A percentile compares a stretch with the other conserved stretches of the same genome.
These are phyloP conservation scores for Drosophila lacteicornis DNA, from an alignment of 1,140 invertebrate genomes.

Conservation along the genomic window DNA sequence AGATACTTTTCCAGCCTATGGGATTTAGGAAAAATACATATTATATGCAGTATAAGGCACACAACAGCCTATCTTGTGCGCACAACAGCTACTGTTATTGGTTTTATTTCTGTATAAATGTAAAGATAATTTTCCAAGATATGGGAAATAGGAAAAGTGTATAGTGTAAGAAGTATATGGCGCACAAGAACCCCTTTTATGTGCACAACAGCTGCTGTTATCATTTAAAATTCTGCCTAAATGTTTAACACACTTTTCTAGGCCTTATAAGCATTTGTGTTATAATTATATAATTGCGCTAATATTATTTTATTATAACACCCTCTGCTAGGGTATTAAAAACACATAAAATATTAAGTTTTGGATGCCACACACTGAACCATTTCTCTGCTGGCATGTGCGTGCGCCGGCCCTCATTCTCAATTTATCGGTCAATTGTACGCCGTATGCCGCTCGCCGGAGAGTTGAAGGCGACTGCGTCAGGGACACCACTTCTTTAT, in stretches of 20 bases:
- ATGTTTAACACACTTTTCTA: too few species aligned
- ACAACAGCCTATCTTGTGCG: too few species aligned
- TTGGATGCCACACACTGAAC: slow-evolving; percentile 23
- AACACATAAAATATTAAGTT: neutral
- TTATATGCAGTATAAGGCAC: too few species aligned
- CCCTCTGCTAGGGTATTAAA: neutral
- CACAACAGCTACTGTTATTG: too few species aligned
- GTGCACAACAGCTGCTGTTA: too few species aligned
- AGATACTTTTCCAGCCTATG: neutral
- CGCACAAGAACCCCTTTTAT: too few species aligned
- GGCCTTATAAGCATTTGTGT: too few species aligned
- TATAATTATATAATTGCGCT: neutral
- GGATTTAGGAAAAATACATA: too few species aligned
- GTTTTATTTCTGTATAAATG: too few species aligned
- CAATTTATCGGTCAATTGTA: slow-evolving; percentile 64
- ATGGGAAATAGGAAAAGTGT: neutral
- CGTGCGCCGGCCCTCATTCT: slow-evolving; percentile 50
- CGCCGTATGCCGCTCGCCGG: slow-evolving; percentile 9
- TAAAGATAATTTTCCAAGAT: neutral
- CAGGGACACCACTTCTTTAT: slow-evolving; percentile 58
- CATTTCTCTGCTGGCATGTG: slow-evolving; percentile 45
- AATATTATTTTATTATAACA: neutral
- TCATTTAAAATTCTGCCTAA: too few species aligned
- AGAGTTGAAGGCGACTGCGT: slow-evolving; percentile 56
- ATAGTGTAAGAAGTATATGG: too few species aligned